Percentiles rank a stretch among this genome's conserved stretches.
These are phyloP conservation scores for Heliconius cydno DNA, from an alignment of 2,888 invertebrate genomes.

Conservation along the genomic window DNA sequence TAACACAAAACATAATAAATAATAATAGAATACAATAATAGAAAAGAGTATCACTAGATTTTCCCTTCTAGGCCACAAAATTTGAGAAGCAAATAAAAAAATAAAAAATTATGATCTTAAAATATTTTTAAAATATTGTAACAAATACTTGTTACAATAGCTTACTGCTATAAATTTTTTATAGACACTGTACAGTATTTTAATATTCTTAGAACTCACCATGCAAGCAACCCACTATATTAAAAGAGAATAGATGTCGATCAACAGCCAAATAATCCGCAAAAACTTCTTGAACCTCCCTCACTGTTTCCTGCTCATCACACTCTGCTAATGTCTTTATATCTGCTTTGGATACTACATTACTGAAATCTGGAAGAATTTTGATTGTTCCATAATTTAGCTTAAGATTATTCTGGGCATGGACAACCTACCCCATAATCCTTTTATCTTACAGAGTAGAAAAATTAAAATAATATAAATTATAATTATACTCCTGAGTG, in stretches of 20 bases:
- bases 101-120: too few relatives aligned
- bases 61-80: neutral
- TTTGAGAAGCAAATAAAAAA: neutral
- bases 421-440: too few relatives aligned
- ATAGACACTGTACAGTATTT: neutral
- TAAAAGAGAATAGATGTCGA: conserved; percentile 94
- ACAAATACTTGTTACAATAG: too few relatives aligned
- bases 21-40: too few relatives aligned
- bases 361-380: conserved; percentile 92
- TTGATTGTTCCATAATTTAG: neutral
- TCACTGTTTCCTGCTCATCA: conserved; percentile 98
- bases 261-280: conserved; percentile 97
- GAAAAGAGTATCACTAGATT: too few relatives aligned
- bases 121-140: too few relatives aligned
- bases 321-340: conserved; percentile 98
- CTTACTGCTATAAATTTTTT: too few relatives aligned
- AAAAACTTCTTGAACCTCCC: conserved; percentile 98
- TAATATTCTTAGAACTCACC: conserved; percentile 63
- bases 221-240: conserved; percentile 87
- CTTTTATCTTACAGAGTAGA: too few relatives aligned
- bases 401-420: too few relatives aligned
- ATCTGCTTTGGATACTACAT: conserved; percentile 98
- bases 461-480: too few relatives aligned
- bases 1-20: too few relatives aligned
- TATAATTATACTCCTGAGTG: too few relatives aligned